A percentile compares a stretch with the other conserved stretches of the same genome.
phyloP scores from a whole-genome alignment of 2,888 invertebrate genomes.

The Tenodera sinensis region DNA sequence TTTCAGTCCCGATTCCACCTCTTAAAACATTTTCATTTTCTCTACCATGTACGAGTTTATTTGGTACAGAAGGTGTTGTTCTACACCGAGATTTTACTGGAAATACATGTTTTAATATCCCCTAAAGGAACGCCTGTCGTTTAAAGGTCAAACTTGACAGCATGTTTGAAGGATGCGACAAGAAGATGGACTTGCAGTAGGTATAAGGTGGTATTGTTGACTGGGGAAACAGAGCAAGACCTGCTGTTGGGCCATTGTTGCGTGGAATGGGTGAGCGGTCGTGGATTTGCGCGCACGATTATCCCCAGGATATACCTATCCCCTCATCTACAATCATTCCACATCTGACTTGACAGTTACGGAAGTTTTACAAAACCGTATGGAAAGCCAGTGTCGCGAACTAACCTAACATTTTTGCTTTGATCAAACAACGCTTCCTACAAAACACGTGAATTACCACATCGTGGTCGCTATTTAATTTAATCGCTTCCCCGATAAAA shows the following conservation, averaged over 20 bases:
- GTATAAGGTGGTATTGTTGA: too few relatives aligned
- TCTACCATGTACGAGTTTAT: too few relatives aligned
- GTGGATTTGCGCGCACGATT: constrained; percentile 4
- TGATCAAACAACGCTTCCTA: background rate
- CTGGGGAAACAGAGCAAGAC: too few relatives aligned
- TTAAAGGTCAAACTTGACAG: too few relatives aligned
- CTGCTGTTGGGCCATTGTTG: background rate
- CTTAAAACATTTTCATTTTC: too few relatives aligned
- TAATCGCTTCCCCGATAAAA: background rate
- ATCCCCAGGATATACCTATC: background rate
- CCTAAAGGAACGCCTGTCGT: too few relatives aligned
- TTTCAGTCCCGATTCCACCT: too few relatives aligned
- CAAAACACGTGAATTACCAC: background rate
- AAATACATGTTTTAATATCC: too few relatives aligned
- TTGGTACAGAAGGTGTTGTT: too few relatives aligned
- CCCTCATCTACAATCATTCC: background rate
- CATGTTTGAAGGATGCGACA: too few relatives aligned
- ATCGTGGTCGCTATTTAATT: background rate
- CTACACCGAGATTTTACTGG: too few relatives aligned
- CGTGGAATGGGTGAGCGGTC: background rate
- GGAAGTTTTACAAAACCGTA: background rate
- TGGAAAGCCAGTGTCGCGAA: background rate
- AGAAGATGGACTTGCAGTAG: too few relatives aligned
- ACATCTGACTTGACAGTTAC: constrained; percentile 3
- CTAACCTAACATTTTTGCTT: background rate